phyloP scores from a whole-genome alignment of 2,113 vertebrate species.

The Kobus ellipsiprymnus region DNA sequence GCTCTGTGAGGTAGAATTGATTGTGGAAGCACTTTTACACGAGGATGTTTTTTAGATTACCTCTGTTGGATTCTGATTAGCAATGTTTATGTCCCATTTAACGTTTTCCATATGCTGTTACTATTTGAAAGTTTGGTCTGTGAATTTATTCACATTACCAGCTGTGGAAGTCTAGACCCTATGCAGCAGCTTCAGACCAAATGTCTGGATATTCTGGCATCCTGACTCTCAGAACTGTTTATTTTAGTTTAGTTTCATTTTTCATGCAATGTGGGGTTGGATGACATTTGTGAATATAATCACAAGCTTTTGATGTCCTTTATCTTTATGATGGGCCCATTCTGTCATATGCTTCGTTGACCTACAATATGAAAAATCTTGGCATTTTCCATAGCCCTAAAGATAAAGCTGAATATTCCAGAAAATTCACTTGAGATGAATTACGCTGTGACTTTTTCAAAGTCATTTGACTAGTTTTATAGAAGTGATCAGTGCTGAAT shows the following conservation, averaged over 20 bases:
- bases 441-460: background rate
- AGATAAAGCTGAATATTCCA: constrained; percentile 7
- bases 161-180: constrained; percentile 58
- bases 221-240: constrained; percentile 28
- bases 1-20: background rate
- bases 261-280: background rate
- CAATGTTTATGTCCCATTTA: constrained; percentile 60
- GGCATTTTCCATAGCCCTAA: background rate
- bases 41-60: constrained; percentile 37
- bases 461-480: background rate
- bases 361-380: constrained; percentile 4
- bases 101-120: constrained; percentile 59
- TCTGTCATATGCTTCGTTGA: background rate
- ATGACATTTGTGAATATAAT: constrained; percentile 13
- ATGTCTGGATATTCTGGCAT: constrained; percentile 31
- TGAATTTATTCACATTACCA: constrained; percentile 47
- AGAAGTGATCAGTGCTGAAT: background rate
- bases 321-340: background rate
- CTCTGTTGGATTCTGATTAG: constrained; percentile 52
- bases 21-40: background rate
- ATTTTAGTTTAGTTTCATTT: constrained; percentile 42
- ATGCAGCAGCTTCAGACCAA: constrained; percentile 43
- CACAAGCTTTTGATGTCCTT: background rate
- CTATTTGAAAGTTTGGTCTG: constrained; percentile 33
- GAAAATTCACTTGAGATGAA: constrained; percentile 2